Evolutionary conservation across 2,113 vertebrate species (phyloP), one percentile per base, ranked within the genome.

Genomic region (Helogale parvula): DNA sequence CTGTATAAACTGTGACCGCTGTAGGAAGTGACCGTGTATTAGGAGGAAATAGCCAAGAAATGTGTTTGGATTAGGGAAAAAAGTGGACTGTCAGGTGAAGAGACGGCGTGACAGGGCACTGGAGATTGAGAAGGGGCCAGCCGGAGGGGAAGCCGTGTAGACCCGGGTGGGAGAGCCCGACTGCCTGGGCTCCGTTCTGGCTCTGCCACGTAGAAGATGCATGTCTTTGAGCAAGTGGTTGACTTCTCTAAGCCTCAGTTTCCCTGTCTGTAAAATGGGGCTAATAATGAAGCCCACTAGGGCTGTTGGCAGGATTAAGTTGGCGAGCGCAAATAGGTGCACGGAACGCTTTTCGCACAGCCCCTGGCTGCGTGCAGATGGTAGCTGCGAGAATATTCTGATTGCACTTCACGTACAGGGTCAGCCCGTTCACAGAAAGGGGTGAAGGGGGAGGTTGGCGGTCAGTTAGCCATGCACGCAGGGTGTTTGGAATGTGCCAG

Each of bases 291-390:
- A 7, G 33, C 52, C 52, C 35, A 8, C 57, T 21, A 35, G 12
- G 33, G 65, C 29, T 52, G 17, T 9, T 38, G 25, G 38, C 57
- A 45, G 35, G 69, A 31, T 77, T 15, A 31, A 21, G 45, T 1
- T 29, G 33, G 54, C 21, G 54, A 29, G n/a, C 38, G 50, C 35
- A 38, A 19, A 15, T 11, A 45, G 27, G 16, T 7, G 89, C 79
- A 35, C 16, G 27, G 31, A 33, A 17, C 23, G 14, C 80, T 54
- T 65, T 76, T 14, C 33, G 27, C 13, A 3, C 12, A 23, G 41
- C 16, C 0, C 11, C 14, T 4, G 21, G 52, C 25, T 0, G 5
- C 2, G 0, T 3, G 21, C 33, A 38, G 52, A n/a, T 1, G 7
- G 45, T 16, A 19, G 19, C 72, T 33, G 2, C 0, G 17, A 68